These are phyloP conservation scores for Piscicola geometra DNA, from an alignment of 2,888 invertebrate genomes.

Conservation along the genomic window DNA sequence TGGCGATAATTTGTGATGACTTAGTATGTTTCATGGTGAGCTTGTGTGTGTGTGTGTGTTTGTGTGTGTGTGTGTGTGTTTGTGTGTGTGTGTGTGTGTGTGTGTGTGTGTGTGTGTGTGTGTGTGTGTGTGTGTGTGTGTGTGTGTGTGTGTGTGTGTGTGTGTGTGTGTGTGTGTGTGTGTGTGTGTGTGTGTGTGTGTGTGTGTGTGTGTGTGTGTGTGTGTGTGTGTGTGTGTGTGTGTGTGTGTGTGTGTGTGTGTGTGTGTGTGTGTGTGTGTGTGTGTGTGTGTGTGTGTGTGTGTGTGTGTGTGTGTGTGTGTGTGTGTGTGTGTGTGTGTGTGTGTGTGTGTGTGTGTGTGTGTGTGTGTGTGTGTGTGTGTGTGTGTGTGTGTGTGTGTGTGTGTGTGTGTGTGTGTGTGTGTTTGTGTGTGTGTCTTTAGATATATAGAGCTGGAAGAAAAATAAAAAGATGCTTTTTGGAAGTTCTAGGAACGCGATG, in stretches of 20 bases:
- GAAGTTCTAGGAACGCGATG: no score
- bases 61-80: conserved; percentile 18
- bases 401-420: background rate
- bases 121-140: conserved; percentile 17
- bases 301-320: conserved; percentile 30
- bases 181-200: conserved; percentile 23
- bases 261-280: conserved; percentile 23
- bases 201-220: conserved; percentile 26
- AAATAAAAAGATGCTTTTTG: no score
- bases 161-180: conserved; percentile 27
- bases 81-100: conserved; percentile 28
- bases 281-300: conserved; percentile 33
- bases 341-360: conserved; percentile 17
- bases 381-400: background rate
- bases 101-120: conserved; percentile 29
- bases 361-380: background rate
- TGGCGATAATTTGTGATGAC: no score
- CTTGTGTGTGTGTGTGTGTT: conserved; percentile 23
- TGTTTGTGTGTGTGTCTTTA: no score
- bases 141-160: conserved; percentile 24
- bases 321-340: conserved; percentile 24
- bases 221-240: conserved; percentile 27
- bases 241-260: conserved; percentile 23
- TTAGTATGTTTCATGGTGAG: no score
- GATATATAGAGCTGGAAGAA: no score